A percentile compares a stretch with the other conserved stretches of the same genome.
phyloP scores from a whole-genome alignment of 2,113 vertebrate genomes.

The Neodon shergylaensis region DNA sequence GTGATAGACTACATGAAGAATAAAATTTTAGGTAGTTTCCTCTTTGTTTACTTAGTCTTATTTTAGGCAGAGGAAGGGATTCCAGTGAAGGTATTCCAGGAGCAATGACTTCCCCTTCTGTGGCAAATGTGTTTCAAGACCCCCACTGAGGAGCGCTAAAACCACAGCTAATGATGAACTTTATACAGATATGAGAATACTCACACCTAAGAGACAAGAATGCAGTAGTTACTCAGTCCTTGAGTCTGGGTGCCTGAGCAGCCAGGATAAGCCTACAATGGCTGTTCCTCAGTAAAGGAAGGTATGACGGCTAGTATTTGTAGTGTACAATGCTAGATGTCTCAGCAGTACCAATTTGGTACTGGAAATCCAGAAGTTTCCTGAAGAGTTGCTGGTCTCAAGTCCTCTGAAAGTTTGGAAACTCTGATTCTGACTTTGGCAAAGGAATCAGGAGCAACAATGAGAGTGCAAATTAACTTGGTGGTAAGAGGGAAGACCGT shows the following conservation, averaged over 20 bases:
- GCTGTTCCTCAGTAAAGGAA: neutral
- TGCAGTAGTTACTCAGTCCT: neutral
- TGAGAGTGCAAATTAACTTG: neutral
- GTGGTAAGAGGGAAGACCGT: neutral
- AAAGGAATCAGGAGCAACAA: neutral
- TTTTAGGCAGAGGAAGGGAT: slow-evolving; percentile 75
- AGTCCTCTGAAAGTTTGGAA: no score
- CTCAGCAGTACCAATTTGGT: no score
- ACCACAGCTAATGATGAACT: rapidly evolving
- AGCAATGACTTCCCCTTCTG: neutral
- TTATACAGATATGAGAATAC: no score
- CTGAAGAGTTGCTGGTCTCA: neutral
- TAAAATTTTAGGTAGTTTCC: slow-evolving; percentile 33
- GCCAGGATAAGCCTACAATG: neutral
- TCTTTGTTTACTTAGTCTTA: slow-evolving; percentile 68
- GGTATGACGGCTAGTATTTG: no score
- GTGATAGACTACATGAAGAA: slow-evolving; percentile 9
- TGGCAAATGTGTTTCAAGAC: neutral
- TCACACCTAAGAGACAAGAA: neutral
- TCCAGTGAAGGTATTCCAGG: slow-evolving; percentile 39
- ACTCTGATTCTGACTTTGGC: neutral
- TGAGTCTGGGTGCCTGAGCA: neutral
- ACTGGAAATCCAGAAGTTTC: neutral
- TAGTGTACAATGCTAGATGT: neutral
- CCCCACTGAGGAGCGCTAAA: neutral